Evolutionary conservation across 1,140 invertebrate species (phyloP), one percentile per base, ranked within the genome.

Genomic region (Protaetia brevitarsis): DNA sequence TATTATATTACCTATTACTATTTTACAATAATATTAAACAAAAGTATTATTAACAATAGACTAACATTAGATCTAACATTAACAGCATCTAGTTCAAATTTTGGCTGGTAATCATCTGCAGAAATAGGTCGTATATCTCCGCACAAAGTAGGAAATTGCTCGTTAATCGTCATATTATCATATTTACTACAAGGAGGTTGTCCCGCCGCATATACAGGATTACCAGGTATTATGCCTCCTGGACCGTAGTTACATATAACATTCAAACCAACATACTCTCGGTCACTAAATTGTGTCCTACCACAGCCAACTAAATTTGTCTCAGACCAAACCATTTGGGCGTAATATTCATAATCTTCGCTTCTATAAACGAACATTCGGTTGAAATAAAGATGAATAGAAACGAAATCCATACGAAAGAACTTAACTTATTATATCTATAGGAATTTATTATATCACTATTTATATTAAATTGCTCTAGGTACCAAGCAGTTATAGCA

Each of bases 401-500:
- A n/a, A n/a, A n/a, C n/a, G n/a, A n/a, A n/a, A n/a, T n/a, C n/a
- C n/a, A n/a, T n/a, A n/a, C n/a, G n/a, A n/a, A n/a, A n/a, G n/a
- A n/a, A n/a, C n/a, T n/a, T n/a, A n/a, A 45, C 41, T 3, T 5
- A 10, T 13, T 13, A 13, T 45, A 45, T 45, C 16, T 45, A 8
- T 45, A 45, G 0, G 41, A 16, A 3, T 10, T 13, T 45, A 45
- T 45, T 21, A 45, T 10, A 45, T 45, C 41, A 21, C 23, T 10
- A n/a, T 6, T 2, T 7, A 58, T 21, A 27, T 67, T 65, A n/a
- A 34, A 23, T 27, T 21, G 23, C 28, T 31, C 16, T 37, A 28
- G 36, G 31, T 61, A 66, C 65, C 65, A 66, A 29, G 31, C 11
- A 26, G 3, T 27, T 16, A 66, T 23, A 21, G 65, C 57, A 8